phyloP scores from a whole-genome alignment of 2,888 invertebrate species.

The Mythimna albipuncta region DNA sequence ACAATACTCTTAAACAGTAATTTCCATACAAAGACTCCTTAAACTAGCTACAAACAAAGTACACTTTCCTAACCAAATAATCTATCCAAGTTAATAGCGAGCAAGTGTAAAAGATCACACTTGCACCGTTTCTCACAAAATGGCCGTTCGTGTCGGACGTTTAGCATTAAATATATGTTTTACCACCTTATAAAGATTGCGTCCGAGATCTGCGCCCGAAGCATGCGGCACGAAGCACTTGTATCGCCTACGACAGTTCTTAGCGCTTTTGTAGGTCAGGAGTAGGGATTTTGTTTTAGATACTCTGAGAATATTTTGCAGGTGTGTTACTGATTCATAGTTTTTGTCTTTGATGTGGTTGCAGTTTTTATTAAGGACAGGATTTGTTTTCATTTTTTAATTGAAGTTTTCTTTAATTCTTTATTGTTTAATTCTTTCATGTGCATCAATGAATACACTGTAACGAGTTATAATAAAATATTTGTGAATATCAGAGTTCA shows the following conservation, averaged over 20 bases:
- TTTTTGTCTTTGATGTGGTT: background rate
- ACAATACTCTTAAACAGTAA: background rate
- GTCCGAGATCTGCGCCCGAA: constrained; percentile 82
- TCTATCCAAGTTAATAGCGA: constrained; percentile 37
- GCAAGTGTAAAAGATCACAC: constrained; percentile 68
- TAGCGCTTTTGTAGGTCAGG: constrained; percentile 68
- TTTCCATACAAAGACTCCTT: background rate
- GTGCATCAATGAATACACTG: too few species aligned
- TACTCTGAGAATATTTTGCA: background rate
- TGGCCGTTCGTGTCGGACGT: constrained; percentile 80
- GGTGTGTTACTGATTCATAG: background rate
- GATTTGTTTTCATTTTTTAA: too few species aligned
- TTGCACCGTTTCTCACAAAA: constrained; percentile 74
- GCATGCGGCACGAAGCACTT: constrained; percentile 86
- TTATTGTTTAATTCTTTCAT: too few species aligned
- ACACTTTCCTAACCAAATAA: constrained; percentile 40
- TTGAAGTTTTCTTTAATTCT: too few species aligned
- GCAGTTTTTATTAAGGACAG: too few species aligned
- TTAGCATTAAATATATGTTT: constrained; percentile 91
- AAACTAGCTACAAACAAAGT: constrained; percentile 1
- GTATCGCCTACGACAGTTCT: constrained; percentile 83
- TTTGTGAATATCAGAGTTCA: too few species aligned
- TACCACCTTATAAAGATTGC: constrained; percentile 90
- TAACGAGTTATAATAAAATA: too few species aligned
- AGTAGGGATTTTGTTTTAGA: constrained; percentile 49